Evolutionary conservation across 2,113 vertebrate species (phyloP).

Genomic region (Cryptotis parvus): DNA sequence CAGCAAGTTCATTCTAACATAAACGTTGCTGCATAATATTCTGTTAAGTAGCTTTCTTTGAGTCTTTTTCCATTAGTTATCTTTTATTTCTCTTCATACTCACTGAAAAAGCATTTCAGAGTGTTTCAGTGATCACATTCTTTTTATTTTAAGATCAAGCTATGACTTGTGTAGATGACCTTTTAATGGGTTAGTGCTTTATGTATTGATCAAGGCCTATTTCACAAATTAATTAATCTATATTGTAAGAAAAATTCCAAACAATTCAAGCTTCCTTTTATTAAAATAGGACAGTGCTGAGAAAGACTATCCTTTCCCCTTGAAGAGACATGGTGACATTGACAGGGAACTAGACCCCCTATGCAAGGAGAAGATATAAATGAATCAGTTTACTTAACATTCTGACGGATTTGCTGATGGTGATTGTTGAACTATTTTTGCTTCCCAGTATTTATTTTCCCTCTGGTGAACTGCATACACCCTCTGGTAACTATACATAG

Average conservation of each 20-base stretch:
- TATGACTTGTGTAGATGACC: neutral
- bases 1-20: slow-evolving; percentile 43
- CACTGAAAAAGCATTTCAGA: slow-evolving; percentile 58
- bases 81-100: slow-evolving; percentile 47
- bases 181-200: slow-evolving; percentile 12
- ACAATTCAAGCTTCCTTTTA: slow-evolving; percentile 32
- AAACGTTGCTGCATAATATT: slow-evolving; percentile 37
- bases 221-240: slow-evolving; percentile 52
- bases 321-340: neutral
- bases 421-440: neutral
- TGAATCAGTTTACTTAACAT: too few relatives aligned
- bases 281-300: neutral
- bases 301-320: neutral
- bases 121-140: slow-evolving; percentile 30
- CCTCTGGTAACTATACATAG: too few relatives aligned
- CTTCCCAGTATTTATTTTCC: neutral
- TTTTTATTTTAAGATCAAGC: slow-evolving; percentile 40
- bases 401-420: neutral
- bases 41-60: slow-evolving; percentile 12
- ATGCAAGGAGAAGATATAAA: neutral
- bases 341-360: neutral
- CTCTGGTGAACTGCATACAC: neutral
- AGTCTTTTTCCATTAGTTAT: slow-evolving; percentile 48
- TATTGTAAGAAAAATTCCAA: slow-evolving; percentile 2
- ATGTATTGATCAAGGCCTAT: slow-evolving; percentile 17